These are phyloP conservation scores for Heliornis fulica DNA, from an alignment of 2,113 vertebrate genomes.

Conservation along the genomic window DNA sequence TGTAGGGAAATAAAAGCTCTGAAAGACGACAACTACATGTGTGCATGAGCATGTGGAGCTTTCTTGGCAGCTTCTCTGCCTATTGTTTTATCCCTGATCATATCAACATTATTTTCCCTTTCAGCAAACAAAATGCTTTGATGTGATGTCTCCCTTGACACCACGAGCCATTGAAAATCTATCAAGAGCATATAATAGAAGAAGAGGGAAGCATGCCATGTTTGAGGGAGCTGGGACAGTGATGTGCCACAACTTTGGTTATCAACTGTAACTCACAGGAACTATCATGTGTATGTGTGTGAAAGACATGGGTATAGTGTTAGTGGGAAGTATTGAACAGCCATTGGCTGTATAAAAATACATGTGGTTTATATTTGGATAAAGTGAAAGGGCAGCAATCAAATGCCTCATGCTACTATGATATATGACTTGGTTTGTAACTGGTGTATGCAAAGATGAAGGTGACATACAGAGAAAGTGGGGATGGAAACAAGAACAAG, in stretches of 20 bases:
- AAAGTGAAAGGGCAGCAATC: neutral
- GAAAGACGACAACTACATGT: neutral
- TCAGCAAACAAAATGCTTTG: slow-evolving; percentile 25
- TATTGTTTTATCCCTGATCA: slow-evolving; percentile 4
- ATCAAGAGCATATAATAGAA: neutral
- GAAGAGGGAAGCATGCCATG: neutral
- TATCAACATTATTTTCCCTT: slow-evolving; percentile 40
- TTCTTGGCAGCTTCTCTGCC: neutral
- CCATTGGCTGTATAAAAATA: neutral
- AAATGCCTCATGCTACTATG: neutral
- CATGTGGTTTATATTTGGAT: rapidly evolving
- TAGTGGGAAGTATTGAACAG: neutral
- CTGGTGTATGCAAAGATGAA: neutral
- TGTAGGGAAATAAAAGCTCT: neutral
- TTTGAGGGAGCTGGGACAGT: neutral
- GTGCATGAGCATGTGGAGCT: neutral
- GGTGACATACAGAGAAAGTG: neutral
- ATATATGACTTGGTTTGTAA: neutral
- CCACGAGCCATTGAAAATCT: neutral
- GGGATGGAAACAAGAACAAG: neutral
- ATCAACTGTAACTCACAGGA: neutral
- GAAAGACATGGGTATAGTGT: neutral
- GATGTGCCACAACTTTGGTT: neutral
- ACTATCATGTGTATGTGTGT: neutral
- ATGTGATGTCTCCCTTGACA: neutral